Evolutionary conservation across 2,113 vertebrate genomes (phyloP), one percentile per base, ranked within the genome.

Genomic region (Ctenodactylus gundi): DNA sequence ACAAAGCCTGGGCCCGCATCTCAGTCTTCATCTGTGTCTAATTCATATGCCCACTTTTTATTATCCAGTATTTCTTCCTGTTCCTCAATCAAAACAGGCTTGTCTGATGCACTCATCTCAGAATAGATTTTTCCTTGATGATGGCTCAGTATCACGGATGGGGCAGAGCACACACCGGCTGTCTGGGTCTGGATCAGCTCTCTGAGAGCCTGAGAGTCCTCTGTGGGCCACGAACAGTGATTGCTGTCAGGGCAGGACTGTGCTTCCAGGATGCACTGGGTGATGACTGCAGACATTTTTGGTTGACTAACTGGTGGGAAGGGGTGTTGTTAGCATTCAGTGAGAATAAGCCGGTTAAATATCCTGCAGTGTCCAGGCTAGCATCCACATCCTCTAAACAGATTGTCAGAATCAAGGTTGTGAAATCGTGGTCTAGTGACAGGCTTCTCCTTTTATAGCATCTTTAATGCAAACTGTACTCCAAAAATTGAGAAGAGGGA

Each of bases 1-100:
- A 85, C 80, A 82, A 91, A 60, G 80, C 44, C 21, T 5, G 90
- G 60, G 67, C 72, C 85, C 25, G 1, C 4, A 3, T 67, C 72
- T 92, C 49, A 2, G 72, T 57, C 85, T 92, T 89, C 80, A 31
- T 94, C 55, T 92, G 67, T 82, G 62, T 88, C 80, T 75, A 7
- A 58, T 72, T 84, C 94, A 77, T 83, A 77, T 39, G 62, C 82
- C 57, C 70, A 57, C 41, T 81, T 94, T 82, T 85, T 36, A 68
- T 51, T 62, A 60, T 80, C 51, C 12, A 3, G 0, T n/a, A 7
- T 55, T 95, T 90, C 87, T 76, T 95, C 84, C 68, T 8, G 6
- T 57, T 0, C 36, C 6, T 55, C 81, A n/a, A n/a, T 41, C 29
- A 18, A 39, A 4, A 4, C 46, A 20, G 62, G 41, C 76, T 80